phyloP scores from a whole-genome alignment of 2,113 vertebrate species.

The Haemorhous mexicanus region DNA sequence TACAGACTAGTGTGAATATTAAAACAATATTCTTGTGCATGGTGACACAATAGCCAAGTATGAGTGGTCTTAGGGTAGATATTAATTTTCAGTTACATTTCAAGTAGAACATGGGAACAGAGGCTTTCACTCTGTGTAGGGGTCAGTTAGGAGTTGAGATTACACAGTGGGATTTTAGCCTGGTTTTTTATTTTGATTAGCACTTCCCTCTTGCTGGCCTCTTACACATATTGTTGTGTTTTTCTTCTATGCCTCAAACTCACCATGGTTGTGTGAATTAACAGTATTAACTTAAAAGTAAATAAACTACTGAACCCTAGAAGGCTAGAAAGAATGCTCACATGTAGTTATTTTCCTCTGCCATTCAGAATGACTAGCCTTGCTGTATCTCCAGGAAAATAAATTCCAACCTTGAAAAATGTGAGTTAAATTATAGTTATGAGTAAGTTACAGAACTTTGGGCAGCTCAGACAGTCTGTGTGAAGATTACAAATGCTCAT shows the following conservation, averaged over 20 bases:
- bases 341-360: background rate
- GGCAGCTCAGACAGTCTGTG: background rate
- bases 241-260: background rate
- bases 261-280: background rate
- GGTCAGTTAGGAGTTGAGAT: background rate
- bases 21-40: background rate
- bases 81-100: background rate
- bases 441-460: background rate
- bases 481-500: background rate
- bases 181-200: background rate
- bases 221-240: background rate
- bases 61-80: background rate
- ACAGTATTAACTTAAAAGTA: background rate
- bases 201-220: background rate
- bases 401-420: background rate
- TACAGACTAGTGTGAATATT: background rate
- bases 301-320: background rate
- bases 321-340: background rate
- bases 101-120: background rate
- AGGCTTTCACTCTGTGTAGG: background rate
- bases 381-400: background rate
- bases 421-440: background rate
- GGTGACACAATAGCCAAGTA: background rate
- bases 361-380: background rate
- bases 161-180: background rate